Base-by-base conservation (phyloP, 2,113 vertebrate genomes). In the Nettapus auritus region DNA sequence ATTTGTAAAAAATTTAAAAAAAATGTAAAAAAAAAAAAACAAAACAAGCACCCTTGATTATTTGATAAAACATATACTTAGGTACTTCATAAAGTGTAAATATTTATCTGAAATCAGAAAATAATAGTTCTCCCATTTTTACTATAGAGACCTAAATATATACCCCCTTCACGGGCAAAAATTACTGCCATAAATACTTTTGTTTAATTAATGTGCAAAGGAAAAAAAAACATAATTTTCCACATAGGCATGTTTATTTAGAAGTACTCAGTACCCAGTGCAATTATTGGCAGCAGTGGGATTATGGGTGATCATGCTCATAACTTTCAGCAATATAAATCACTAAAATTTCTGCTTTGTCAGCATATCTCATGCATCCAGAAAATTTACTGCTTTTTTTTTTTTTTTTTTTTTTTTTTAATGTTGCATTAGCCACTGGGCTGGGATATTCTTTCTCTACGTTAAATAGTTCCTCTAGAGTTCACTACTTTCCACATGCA, bases 1-100 rank as follows among this genome's bases (percentile, higher is more conserved):
- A 67, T 75, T 79, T 89, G 18, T 40, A 60, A 66, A 86, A 95
- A 93, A n/a, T n/a, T n/a, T 8, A 90, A 90, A 93, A 38, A 46
- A 21, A 46, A 20, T 20, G 44, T 46, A 46, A 46, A 46, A 48
- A 46, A 46, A 46, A 46, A 19, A 46, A 19, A 40, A 11, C n/a
- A n/a, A n/a, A n/a, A n/a, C n/a, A n/a, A n/a, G n/a, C n/a, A n/a
- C 44, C 17, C 34, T 26, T 31, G 22, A 50, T 91, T 81, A 78
- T 52, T 92, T 81, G 46, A 60, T 84, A 46, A 92, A 90, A 86
- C 23, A 23, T 23, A 16, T 34, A 89, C 76, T 88, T 67, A 62
- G 26, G 13, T 23, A 48, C 28, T 62, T 75, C 28, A 70, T 26
- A 76, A 66, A 4, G 4, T 63, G 31, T 62, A 91, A 89, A 78